Evolutionary conservation across 1,140 invertebrate genomes (phyloP), one percentile per base, ranked within the genome.

Genomic region (Trichonephila inaurata): DNA sequence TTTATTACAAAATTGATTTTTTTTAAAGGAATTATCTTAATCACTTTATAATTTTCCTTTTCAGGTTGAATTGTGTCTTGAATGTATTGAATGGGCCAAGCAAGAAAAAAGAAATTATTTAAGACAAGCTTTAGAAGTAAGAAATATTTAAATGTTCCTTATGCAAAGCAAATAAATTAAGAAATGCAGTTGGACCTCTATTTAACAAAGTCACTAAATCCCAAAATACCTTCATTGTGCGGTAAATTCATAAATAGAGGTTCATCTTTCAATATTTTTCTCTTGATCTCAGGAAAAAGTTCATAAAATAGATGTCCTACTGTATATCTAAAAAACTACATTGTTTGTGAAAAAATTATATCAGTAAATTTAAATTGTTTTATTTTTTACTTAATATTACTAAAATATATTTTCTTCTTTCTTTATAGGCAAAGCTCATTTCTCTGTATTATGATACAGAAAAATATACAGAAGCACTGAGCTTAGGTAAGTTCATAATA

Each of bases 71-170:
- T 94, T 97, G 72, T 97, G 97, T 94, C 98, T 99, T 96, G 99
- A 99, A 96, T 99, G 99, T 96, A 99, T 99, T 96, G 98, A 99
- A 96, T 99, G 99, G 99, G 99, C 99, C 28, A 99, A 99, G 96
- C 97, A 99, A 96, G 99, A 99, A 95, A 98, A 98, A 94, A 97
- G 99, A 94, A 99, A 98, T 28, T 99, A 99, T 96, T 96, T 99
- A 40, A 97, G 99, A 95, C 99, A 99, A 96, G 98, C 98, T 14
- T 96, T 99, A 94, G 99, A 99, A 96, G 96, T 92, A 72, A 85
- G 81, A 21, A 69, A 66, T 4, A n/a, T 8, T 51, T 21, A 51
- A 51, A 51, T 51, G 51, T 51, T 51, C 5, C 7, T 7, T 51
- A 51, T 51, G 1, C 51, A 51, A 51, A 51, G 10, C 44, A 51